Percentiles rank a stretch among this genome's conserved stretches.
phyloP scores from a whole-genome alignment of 1,140 invertebrate genomes.

The Eriocheir sinensis region DNA sequence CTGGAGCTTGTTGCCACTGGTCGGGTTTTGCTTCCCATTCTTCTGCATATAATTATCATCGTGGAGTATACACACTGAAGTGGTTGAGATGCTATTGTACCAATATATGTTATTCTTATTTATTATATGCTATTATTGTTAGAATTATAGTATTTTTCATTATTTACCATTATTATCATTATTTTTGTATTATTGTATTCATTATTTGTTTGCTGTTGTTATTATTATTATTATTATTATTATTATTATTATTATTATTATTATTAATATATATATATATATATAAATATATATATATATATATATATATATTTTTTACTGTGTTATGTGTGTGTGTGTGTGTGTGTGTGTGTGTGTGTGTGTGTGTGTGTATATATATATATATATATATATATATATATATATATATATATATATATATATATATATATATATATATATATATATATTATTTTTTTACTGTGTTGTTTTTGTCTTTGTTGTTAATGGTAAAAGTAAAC shows the following conservation, averaged over 20 bases:
- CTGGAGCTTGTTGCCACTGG: too few relatives aligned
- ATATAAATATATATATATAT: slow-evolving; percentile 69
- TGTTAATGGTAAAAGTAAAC: background rate
- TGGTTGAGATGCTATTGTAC: too few relatives aligned
- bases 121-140: background rate
- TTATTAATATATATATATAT: slow-evolving; percentile 73
- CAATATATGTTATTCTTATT: background rate
- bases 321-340: slow-evolving; percentile 20
- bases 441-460: background rate
- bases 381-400: slow-evolving; percentile 58
- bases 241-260: background rate
- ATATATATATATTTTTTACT: slow-evolving; percentile 31
- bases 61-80: too few relatives aligned
- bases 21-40: too few relatives aligned
- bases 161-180: background rate
- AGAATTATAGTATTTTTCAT: background rate
- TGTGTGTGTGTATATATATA: slow-evolving; percentile 42
- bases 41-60: too few relatives aligned
- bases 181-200: background rate
- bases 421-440: slow-evolving; percentile 64
- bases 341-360: slow-evolving; percentile 17
- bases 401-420: slow-evolving; percentile 61
- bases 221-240: background rate
- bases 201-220: background rate
- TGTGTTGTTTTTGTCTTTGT: background rate